Conservation (phyloP, 2,113 vertebrate species). For the Pseudorasbora parva region DNA sequence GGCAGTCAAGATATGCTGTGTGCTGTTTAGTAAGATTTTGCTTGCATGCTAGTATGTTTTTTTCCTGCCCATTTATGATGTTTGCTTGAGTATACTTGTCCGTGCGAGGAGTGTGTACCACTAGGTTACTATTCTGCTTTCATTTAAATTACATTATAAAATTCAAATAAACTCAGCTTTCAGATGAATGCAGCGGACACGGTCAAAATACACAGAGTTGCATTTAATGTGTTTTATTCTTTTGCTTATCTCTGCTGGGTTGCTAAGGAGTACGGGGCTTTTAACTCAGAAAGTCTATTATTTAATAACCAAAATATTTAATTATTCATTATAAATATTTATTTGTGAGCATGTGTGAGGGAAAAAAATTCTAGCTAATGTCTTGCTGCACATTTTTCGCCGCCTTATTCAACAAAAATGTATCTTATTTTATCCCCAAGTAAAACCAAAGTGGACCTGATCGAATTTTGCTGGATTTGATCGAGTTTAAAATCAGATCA, state of each 20-base stretch:
- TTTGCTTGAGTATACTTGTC: neutral
- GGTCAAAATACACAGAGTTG: neutral
- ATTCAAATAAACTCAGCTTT: neutral
- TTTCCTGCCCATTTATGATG: neutral
- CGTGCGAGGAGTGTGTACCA: neutral
- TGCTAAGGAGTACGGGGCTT: neutral
- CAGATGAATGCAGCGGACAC: neutral
- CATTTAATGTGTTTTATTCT: neutral
- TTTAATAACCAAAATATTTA: slow-evolving; percentile 9
- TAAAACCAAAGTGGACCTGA: neutral
- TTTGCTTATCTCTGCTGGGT: neutral
- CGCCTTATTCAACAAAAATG: neutral
- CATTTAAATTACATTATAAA: slow-evolving; percentile 14
- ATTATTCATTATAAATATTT: slow-evolving; percentile 19
- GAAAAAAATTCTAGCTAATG: neutral
- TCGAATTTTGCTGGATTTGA: neutral
- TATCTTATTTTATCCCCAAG: neutral
- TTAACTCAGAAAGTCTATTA: neutral
- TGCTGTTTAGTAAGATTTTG: neutral
- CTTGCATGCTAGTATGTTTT: neutral
- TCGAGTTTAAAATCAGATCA: slow-evolving; percentile 12
- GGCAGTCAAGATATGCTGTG: slow-evolving; percentile 4
- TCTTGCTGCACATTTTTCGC: neutral
- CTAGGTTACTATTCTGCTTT: neutral
- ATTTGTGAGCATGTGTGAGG: neutral